Percentiles rank a stretch among this genome's conserved stretches.
Conservation (phyloP, 2,888 invertebrate species). For the Stenodema calcarata region DNA sequence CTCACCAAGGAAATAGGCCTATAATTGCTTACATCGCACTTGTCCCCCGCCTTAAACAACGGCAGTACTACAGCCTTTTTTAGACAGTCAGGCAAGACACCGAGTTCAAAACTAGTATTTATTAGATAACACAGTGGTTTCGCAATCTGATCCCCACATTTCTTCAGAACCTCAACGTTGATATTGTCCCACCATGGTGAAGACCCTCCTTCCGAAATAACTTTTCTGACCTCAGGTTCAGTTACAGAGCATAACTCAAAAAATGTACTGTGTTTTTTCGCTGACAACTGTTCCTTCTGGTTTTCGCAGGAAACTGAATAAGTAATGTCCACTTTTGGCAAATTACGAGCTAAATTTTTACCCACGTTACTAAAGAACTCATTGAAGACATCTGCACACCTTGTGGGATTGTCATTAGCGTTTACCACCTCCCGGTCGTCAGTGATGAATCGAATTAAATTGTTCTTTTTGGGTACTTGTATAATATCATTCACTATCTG, state of each 20-base stretch:
- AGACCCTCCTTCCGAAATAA: neutral
- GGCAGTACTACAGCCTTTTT: neutral
- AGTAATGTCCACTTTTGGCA: neutral
- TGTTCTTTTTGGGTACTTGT: neutral
- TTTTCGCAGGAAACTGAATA: neutral
- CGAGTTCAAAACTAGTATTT: neutral
- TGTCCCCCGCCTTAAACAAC: neutral
- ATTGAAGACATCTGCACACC: neutral
- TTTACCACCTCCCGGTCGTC: neutral
- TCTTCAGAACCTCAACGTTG: neutral
- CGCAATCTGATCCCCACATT: neutral
- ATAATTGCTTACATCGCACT: neutral
- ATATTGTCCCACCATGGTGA: neutral
- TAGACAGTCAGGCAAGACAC: neutral
- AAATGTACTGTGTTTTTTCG: neutral
- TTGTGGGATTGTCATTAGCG: neutral
- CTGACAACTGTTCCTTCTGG: neutral
- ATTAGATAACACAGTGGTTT: neutral
- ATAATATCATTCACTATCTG: neutral
- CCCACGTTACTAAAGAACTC: neutral
- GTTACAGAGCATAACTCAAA: neutral
- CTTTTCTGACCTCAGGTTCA: neutral
- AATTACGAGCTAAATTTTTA: neutral
- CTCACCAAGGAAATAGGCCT: slow-evolving; percentile 11
- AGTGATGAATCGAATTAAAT: neutral